A percentile compares a stretch with the other conserved stretches of the same genome.
Evolutionary conservation across 2,888 invertebrate species (phyloP).

Genomic region (Quadriops clusia): DNA sequence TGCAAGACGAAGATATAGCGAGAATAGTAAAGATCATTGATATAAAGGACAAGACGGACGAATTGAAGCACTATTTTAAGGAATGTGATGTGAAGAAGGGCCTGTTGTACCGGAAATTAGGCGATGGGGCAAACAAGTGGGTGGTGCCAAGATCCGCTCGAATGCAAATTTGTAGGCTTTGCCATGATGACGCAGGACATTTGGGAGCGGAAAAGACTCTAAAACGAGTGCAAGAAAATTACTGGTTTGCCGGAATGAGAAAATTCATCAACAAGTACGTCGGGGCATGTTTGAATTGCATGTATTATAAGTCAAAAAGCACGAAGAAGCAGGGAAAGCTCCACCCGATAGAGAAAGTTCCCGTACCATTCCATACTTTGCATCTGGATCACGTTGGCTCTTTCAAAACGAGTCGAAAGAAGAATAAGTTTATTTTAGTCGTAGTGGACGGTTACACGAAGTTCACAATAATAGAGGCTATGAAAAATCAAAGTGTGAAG

Average conservation of each 20-base stretch:
- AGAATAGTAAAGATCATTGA: conserved; percentile 6
- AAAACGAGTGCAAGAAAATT: conserved; percentile 1
- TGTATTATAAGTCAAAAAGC: conserved; percentile 1
- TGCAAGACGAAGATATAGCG: conserved; percentile 9
- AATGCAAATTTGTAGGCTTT: conserved; percentile 1
- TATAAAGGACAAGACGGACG: too few species aligned
- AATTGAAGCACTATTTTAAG: conserved; percentile 1
- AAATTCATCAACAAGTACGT: conserved; percentile 6
- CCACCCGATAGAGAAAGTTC: conserved; percentile 7
- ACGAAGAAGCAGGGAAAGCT: conserved; percentile 4
- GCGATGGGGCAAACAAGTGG: neutral
- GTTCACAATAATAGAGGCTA: conserved; percentile 17
- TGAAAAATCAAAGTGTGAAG: conserved; percentile 14
- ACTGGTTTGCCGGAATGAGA: conserved; percentile 7
- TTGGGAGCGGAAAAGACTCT: conserved; percentile 3
- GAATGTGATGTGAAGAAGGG: neutral
- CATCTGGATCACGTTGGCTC: conserved; percentile 3
- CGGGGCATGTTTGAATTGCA: conserved; percentile 4
- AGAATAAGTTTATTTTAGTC: conserved; percentile 4
- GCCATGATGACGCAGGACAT: conserved; percentile 2
- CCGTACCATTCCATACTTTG: conserved; percentile 4
- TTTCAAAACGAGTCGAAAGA: conserved; percentile 3
- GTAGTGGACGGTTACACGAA: conserved; percentile 19
- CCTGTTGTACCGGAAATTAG: neutral
- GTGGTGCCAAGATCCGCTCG: conserved; percentile 2